Percentiles rank a stretch among this genome's conserved stretches.
Conservation (phyloP, 2,888 invertebrate species). For the Leptothorax acervorum region DNA sequence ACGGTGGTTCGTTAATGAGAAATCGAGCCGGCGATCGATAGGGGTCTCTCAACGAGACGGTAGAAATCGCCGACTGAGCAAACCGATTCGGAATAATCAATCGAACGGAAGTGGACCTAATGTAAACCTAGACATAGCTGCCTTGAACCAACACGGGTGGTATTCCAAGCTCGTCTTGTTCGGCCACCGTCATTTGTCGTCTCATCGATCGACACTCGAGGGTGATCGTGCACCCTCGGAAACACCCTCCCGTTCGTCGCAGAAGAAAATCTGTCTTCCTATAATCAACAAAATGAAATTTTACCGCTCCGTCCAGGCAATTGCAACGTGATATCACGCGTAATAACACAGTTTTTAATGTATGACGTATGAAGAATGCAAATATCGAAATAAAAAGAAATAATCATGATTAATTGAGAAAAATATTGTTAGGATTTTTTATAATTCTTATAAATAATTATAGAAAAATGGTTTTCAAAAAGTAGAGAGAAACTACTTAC, state of each 20-base stretch:
- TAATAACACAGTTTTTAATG: neutral
- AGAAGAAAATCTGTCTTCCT: slow-evolving; percentile 3
- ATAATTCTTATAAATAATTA: slow-evolving; percentile 1
- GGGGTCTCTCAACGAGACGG: slow-evolving; percentile 2
- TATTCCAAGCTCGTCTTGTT: slow-evolving; percentile 57
- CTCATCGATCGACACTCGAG: slow-evolving; percentile 52
- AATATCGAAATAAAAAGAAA: neutral
- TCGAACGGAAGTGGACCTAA: slow-evolving; percentile 73
- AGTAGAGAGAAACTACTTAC: neutral
- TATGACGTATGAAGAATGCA: neutral
- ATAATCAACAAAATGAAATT: slow-evolving; percentile 10
- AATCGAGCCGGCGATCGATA: slow-evolving; percentile 61
- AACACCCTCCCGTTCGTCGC: neutral
- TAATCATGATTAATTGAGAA: neutral
- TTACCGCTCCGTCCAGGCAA: neutral
- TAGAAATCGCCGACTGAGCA: slow-evolving; percentile 42
- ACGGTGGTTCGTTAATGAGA: slow-evolving; percentile 23
- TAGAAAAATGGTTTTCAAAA: neutral
- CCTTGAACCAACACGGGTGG: slow-evolving; percentile 62
- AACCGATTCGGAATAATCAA: slow-evolving; percentile 73
- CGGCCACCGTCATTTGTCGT: slow-evolving; percentile 64
- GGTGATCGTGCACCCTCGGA: neutral
- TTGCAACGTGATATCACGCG: neutral
- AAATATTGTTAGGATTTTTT: neutral
- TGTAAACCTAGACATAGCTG: slow-evolving; percentile 67